Evolutionary conservation across 2,797 vertebrate species (phyloP).

Genomic region (Gobionotothen gibberifrons): DNA sequence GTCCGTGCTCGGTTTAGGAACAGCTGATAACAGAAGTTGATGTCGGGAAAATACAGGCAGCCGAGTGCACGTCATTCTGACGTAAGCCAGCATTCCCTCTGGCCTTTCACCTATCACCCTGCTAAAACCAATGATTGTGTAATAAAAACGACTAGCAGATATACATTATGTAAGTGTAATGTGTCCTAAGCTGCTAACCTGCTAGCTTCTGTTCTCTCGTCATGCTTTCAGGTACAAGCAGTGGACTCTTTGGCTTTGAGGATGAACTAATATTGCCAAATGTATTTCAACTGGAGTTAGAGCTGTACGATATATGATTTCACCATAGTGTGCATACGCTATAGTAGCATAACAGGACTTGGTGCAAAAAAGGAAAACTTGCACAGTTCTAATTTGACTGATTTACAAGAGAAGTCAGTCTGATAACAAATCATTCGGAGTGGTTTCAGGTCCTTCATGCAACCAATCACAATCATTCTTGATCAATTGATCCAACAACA

Average conservation of each 20-base stretch:
- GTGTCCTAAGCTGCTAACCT: conserved; percentile 21
- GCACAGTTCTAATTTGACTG: no score
- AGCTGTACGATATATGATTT: no score
- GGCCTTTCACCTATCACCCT: conserved; percentile 59
- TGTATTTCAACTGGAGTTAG: not conserved
- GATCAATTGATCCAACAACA: no score
- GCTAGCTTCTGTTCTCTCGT: conserved; percentile 23
- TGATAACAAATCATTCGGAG: no score
- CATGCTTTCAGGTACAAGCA: conserved; percentile 1
- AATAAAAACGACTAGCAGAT: conserved; percentile 69
- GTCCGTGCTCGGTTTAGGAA: conserved; percentile 2
- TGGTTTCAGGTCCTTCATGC: no score
- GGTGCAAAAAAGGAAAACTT: no score
- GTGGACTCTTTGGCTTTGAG: not conserved
- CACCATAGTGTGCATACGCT: no score
- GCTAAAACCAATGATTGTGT: conserved; percentile 65
- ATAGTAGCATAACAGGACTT: no score
- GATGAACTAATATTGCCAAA: not conserved
- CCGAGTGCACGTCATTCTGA: conserved; percentile 44
- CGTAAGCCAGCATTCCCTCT: conserved; percentile 34
- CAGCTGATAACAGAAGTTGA: conserved; percentile 45
- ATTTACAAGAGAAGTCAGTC: no score
- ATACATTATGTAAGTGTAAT: conserved; percentile 55
- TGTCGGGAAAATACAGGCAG: conserved; percentile 29
- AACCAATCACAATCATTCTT: no score